These are phyloP conservation scores for Gortyna flavago DNA, from an alignment of 2,888 invertebrate species.

Conservation along the genomic window DNA sequence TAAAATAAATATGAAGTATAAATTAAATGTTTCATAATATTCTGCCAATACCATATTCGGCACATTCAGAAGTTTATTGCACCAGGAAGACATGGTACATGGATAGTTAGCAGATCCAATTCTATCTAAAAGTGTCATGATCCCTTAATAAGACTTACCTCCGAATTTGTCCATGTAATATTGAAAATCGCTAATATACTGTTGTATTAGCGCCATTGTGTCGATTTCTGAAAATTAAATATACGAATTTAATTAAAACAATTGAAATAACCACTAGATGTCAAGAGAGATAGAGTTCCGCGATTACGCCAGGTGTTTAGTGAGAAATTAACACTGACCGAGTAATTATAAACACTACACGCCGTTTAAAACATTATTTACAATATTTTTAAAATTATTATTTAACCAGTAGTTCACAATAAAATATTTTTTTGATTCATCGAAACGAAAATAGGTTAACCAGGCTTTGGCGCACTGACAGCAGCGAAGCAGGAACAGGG, in stretches of 20 bases:
- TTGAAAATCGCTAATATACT: slow-evolving; percentile 94
- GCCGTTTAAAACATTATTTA: slow-evolving; percentile 51
- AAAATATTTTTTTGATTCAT: slow-evolving; percentile 51
- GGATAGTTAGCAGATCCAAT: slow-evolving; percentile 14
- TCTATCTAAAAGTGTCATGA: slow-evolving; percentile 7
- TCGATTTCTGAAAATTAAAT: slow-evolving; percentile 86
- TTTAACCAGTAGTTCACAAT: slow-evolving; percentile 33
- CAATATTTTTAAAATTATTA: slow-evolving; percentile 33
- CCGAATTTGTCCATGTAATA: slow-evolving; percentile 95
- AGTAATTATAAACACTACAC: slow-evolving; percentile 32
- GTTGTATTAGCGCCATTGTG: slow-evolving; percentile 95
- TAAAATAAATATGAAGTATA: background rate
- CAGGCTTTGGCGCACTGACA: slow-evolving; percentile 65
- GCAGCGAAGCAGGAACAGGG: slow-evolving; percentile 38
- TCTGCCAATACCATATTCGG: background rate
- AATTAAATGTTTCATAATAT: background rate
- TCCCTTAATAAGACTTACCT: slow-evolving; percentile 90
- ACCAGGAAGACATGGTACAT: slow-evolving; percentile 16
- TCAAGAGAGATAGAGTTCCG: slow-evolving; percentile 55
- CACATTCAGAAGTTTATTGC: slow-evolving; percentile 1
- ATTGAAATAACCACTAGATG: slow-evolving; percentile 62
- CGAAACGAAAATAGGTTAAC: slow-evolving; percentile 68
- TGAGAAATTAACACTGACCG: slow-evolving; percentile 42
- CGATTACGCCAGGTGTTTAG: slow-evolving; percentile 31
- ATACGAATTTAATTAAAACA: slow-evolving; percentile 65